Evolutionary conservation across 2,113 vertebrate genomes (phyloP), one percentile per base, ranked within the genome.

Genomic region (Labrus mixtus): DNA sequence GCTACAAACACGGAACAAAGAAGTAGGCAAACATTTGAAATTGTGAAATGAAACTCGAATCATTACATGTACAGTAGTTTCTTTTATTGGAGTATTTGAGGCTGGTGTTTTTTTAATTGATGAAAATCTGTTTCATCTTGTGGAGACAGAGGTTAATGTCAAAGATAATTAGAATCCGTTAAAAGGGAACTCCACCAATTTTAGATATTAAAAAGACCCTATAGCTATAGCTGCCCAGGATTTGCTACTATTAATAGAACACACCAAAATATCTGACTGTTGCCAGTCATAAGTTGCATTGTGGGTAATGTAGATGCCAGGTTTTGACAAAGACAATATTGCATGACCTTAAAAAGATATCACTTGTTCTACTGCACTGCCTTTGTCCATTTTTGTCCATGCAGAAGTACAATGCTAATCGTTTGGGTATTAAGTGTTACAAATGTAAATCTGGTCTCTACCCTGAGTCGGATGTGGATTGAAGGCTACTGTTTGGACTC

Each of bases 1-100:
- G 94, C 98, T 99, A 78, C 48, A 51, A 25, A 61, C 64, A 82
- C 33, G 75, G 29, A 1, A 43, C 48, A 69, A 51, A 75, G 23
- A 66, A 33, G 61, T 4, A 41, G 13, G 0, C 10, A 41, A 68
- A 63, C 11, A 50, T 73, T 45, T 57, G n/a, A 56, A 0, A 39
- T 17, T n/a, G 39, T 9, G 5, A 36, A 15, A 17, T 8, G 10
- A 6, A 41, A 22, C 37, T 58, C 19, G 2, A 25, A 58, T 57
- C 0, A 11, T 13, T 3, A 54, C 1, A 23, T 33, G 11, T 6
- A 6, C 8, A 37, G 36, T 41, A 41, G 45, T 46, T 7, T 1
- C 25, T 43, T 60, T 19, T 29, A 20, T 16, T 50, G 25, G 25
- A 56, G 8, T 20, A 22, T 46, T 53, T 46, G 25, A 39, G 3